phyloP scores from a whole-genome alignment of 2,113 vertebrate genomes.

The Rhinoptilus africanus region DNA sequence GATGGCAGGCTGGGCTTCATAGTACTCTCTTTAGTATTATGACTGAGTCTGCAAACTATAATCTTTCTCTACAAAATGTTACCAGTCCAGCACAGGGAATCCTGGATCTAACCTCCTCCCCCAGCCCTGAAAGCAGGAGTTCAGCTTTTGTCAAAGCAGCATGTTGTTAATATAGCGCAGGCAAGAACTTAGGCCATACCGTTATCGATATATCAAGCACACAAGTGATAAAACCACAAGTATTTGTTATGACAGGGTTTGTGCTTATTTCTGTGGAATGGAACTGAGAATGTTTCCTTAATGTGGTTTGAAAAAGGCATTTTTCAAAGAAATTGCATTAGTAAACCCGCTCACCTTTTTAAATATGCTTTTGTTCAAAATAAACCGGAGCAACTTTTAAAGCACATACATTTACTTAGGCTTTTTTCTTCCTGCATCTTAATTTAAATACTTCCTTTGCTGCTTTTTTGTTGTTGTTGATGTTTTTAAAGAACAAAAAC shows the following conservation, averaged over 20 bases:
- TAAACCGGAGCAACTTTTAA: constrained; percentile 31
- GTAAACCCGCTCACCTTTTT: not conserved
- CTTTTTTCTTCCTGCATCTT: not conserved
- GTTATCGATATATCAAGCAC: not conserved
- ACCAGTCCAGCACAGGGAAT: not conserved
- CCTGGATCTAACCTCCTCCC: not conserved
- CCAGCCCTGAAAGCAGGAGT: not conserved
- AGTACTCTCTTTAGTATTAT: not conserved
- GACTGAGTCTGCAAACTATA: not conserved
- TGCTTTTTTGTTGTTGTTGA: not conserved
- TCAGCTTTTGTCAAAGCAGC: not conserved
- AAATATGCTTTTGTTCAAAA: constrained; percentile 9
- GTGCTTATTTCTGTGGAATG: not conserved
- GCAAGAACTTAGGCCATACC: not conserved
- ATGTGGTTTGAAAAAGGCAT: not conserved
- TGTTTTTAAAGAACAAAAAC: not conserved
- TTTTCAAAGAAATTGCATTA: constrained; percentile 1
- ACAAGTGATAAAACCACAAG: not conserved
- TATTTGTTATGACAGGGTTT: not conserved
- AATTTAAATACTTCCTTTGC: not conserved
- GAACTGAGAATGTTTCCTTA: not conserved
- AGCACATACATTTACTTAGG: not conserved
- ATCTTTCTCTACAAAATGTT: not conserved
- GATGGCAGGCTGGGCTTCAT: not conserved
- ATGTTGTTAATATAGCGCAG: not conserved